A percentile compares a stretch with the other conserved stretches of the same genome.
These are phyloP conservation scores for Eupleurogrammus muticus DNA, from an alignment of 2,797 vertebrate species.

Conservation along the genomic window DNA sequence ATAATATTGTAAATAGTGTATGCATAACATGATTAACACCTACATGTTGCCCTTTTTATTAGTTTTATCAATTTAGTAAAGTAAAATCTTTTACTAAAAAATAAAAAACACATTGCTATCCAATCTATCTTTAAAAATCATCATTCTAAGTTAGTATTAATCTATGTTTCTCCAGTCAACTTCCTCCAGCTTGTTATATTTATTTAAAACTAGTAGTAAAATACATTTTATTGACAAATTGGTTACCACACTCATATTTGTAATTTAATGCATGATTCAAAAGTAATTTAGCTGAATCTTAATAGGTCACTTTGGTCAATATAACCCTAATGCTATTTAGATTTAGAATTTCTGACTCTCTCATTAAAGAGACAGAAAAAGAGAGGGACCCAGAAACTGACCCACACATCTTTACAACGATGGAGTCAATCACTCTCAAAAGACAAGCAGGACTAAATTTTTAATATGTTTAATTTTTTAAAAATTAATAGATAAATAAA, in stretches of 20 bases:
- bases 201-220: background rate
- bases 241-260: background rate
- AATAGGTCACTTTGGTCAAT: background rate
- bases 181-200: background rate
- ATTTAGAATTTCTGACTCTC: constrained; percentile 37
- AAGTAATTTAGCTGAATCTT: background rate
- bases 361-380: constrained; percentile 54
- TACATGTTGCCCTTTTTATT: background rate
- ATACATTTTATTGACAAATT: background rate
- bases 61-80: background rate
- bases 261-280: background rate
- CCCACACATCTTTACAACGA: constrained; percentile 34
- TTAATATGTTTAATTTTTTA: constrained; percentile 18
- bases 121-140: background rate
- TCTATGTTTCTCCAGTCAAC: background rate
- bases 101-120: no score
- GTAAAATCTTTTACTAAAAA: no score
- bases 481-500: no score
- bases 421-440: constrained; percentile 11
- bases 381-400: constrained; percentile 17
- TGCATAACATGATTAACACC: constrained; percentile 17
- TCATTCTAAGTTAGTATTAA: background rate
- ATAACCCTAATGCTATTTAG: no score
- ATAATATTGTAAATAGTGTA: constrained; percentile 14
- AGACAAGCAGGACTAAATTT: constrained; percentile 16